Percentiles rank a stretch among this genome's conserved stretches.
Evolutionary conservation across 1,140 invertebrate species (phyloP).

Genomic region (Drosophila fuyamai): DNA sequence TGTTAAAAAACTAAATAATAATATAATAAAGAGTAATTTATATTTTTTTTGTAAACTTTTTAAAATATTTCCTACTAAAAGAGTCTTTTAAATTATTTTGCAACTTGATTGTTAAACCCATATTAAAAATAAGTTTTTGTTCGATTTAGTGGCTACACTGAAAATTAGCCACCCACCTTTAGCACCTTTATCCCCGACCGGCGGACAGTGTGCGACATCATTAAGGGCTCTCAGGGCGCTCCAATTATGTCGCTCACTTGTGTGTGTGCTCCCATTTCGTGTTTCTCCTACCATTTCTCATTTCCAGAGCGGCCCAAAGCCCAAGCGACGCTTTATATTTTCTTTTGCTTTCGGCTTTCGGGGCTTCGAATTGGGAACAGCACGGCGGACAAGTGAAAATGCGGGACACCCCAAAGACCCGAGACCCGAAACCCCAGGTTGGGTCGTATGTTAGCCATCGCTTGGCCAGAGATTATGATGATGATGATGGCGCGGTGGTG

Average conservation of each 20-base stretch:
- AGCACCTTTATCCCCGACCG: slow-evolving; percentile 2
- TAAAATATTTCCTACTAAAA: too few species aligned
- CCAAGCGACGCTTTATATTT: slow-evolving; percentile 52
- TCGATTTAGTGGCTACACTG: neutral
- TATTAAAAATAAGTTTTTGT: neutral
- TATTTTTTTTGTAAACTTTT: too few species aligned
- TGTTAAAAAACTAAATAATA: too few species aligned
- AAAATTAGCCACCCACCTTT: slow-evolving; percentile 9
- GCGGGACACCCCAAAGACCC: slow-evolving; percentile 68
- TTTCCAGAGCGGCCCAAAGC: slow-evolving; percentile 53
- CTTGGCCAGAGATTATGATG: slow-evolving; percentile 33
- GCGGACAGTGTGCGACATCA: slow-evolving; percentile 60
- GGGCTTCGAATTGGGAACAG: slow-evolving; percentile 69
- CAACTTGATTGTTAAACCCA: neutral
- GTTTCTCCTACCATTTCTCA: slow-evolving; percentile 49
- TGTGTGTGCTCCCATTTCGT: slow-evolving; percentile 60
- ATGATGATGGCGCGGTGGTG: slow-evolving; percentile 21
- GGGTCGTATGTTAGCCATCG: slow-evolving; percentile 40
- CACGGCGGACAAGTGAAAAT: slow-evolving; percentile 62
- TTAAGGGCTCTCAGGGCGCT: slow-evolving; percentile 79
- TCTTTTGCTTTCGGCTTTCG: slow-evolving; percentile 49
- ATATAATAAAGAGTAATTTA: too few species aligned
- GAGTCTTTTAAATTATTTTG: too few species aligned
- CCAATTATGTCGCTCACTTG: slow-evolving; percentile 72
- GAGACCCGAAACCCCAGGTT: slow-evolving; percentile 33